Conservation (phyloP, 2,888 invertebrate genomes). For the Eumerus sabulonum region DNA sequence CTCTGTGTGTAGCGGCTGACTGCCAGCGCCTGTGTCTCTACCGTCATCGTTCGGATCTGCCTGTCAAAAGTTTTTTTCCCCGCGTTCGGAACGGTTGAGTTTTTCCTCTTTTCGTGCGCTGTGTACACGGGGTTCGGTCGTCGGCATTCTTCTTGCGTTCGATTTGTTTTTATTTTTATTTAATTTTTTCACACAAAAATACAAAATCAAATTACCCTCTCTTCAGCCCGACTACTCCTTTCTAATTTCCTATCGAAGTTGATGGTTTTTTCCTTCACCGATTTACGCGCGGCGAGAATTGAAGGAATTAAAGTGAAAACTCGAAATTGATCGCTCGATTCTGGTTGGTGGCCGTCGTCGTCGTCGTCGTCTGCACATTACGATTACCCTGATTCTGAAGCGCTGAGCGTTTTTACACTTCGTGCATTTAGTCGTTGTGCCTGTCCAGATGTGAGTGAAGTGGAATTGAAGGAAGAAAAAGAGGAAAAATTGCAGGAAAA, state of each 20-base stretch:
- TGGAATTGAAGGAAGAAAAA: slow-evolving; percentile 1
- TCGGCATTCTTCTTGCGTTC: slow-evolving; percentile 70
- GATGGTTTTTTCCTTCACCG: slow-evolving; percentile 2
- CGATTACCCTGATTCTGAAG: not conserved
- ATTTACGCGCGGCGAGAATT: slow-evolving; percentile 1
- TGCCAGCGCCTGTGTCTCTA: slow-evolving; percentile 34
- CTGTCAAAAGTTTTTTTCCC: slow-evolving; percentile 68
- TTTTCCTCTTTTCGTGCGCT: slow-evolving; percentile 64
- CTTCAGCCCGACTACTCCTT: not conserved
- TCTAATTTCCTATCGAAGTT: not conserved
- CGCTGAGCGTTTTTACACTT: not conserved
- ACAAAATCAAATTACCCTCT: not conserved
- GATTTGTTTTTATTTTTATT: slow-evolving; percentile 52
- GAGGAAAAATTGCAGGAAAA: too few species aligned
- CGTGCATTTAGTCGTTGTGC: not conserved
- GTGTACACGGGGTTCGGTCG: slow-evolving; percentile 67
- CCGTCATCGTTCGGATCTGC: slow-evolving; percentile 22
- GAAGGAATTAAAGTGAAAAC: slow-evolving; percentile 1
- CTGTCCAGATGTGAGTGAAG: not conserved
- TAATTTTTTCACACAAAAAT: slow-evolving; percentile 20
- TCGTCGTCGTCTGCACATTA: too few species aligned
- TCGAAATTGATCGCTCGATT: not conserved
- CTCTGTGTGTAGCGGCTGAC: slow-evolving; percentile 18
- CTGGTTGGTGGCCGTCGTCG: too few species aligned
- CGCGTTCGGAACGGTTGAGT: slow-evolving; percentile 67